phyloP scores from a whole-genome alignment of 2,797 vertebrate genomes.

The Sebastes miniatus region DNA sequence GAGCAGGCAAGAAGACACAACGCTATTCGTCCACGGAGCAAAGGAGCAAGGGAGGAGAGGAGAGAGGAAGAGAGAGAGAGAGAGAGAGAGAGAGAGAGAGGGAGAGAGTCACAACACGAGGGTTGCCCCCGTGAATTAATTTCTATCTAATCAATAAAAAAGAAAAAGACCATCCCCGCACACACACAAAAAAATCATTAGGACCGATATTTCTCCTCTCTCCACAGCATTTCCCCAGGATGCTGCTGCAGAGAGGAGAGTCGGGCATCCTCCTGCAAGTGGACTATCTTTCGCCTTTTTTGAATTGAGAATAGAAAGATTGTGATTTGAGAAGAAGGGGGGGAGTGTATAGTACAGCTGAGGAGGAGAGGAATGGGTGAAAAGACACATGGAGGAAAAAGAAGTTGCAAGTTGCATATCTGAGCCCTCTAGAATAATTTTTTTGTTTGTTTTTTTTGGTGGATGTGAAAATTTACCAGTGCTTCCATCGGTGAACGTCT shows the following conservation, averaged over 20 bases:
- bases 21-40: slow-evolving; percentile 75
- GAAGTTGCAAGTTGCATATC: slow-evolving; percentile 75
- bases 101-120: slow-evolving; percentile 68
- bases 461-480: slow-evolving; percentile 86
- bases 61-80: slow-evolving; percentile 52
- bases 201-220: slow-evolving; percentile 61
- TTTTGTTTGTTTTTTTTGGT: slow-evolving; percentile 44
- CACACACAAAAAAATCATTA: slow-evolving; percentile 68
- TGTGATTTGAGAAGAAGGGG: slow-evolving; percentile 41
- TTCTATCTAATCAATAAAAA: slow-evolving; percentile 83
- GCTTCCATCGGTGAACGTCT: slow-evolving; percentile 92
- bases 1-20: slow-evolving; percentile 67
- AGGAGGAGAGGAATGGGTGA: slow-evolving; percentile 53
- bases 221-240: slow-evolving; percentile 41
- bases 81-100: slow-evolving; percentile 25
- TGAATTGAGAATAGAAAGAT: slow-evolving; percentile 57
- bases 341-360: slow-evolving; percentile 43
- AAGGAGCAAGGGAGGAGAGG: slow-evolving; percentile 65
- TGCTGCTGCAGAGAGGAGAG: slow-evolving; percentile 48
- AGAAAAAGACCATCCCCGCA: slow-evolving; percentile 66
- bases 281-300: slow-evolving; percentile 45
- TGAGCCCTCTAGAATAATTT: slow-evolving; percentile 28
- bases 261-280: slow-evolving; percentile 50
- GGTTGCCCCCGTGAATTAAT: slow-evolving; percentile 80
- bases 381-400: slow-evolving; percentile 65